phyloP scores from a whole-genome alignment of 2,113 vertebrate species.

The Gallinago jamesoni region DNA sequence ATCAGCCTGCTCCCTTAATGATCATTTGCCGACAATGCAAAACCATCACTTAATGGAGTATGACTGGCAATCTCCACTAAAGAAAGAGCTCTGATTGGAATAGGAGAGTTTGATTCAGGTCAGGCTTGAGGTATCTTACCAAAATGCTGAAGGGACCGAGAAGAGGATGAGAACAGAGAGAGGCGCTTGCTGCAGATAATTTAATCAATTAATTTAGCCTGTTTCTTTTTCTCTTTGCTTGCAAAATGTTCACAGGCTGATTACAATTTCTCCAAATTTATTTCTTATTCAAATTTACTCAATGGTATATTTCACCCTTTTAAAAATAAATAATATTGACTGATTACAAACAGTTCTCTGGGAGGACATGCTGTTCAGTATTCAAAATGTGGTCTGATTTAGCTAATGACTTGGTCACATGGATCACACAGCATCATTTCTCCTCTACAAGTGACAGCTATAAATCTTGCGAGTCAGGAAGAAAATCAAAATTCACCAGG shows the following conservation, averaged over 20 bases:
- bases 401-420: slow-evolving; percentile 6
- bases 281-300: slow-evolving; percentile 50
- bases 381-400: slow-evolving; percentile 34
- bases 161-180: background rate
- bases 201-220: slow-evolving; percentile 23
- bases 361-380: background rate
- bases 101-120: slow-evolving; percentile 23
- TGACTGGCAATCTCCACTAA: background rate
- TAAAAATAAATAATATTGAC: slow-evolving; percentile 53
- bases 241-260: slow-evolving; percentile 18
- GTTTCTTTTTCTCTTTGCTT: slow-evolving; percentile 21
- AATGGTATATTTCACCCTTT: slow-evolving; percentile 6
- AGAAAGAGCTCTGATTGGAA: slow-evolving; percentile 4
- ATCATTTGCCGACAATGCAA: background rate
- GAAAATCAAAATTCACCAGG: background rate
- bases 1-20: background rate
- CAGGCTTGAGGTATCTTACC: background rate
- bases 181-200: slow-evolving; percentile 10
- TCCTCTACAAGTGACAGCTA: background rate
- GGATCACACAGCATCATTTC: background rate
- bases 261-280: slow-evolving; percentile 30
- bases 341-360: slow-evolving; percentile 14
- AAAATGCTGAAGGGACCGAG: background rate
- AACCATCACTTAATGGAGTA: background rate
- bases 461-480: background rate